Conservation (phyloP, 1,140 invertebrate genomes). For the Drosophila ananassae region DNA sequence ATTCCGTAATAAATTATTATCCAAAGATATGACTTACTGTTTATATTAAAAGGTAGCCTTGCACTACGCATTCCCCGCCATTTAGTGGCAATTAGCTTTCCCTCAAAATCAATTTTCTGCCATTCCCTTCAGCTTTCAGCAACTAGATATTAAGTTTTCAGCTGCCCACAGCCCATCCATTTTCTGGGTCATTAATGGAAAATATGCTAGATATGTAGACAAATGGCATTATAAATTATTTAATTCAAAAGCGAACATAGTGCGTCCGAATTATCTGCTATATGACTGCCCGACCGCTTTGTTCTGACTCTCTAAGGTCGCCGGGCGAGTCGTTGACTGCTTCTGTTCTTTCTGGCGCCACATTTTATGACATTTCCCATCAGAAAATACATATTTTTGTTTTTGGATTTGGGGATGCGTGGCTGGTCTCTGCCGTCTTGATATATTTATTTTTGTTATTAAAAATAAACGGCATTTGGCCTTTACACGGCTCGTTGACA, state of each 20-base stretch:
- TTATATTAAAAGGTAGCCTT: neutral
- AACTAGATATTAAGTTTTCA: slow-evolving; percentile 4
- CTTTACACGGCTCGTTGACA: slow-evolving; percentile 74
- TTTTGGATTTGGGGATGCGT: slow-evolving; percentile 16
- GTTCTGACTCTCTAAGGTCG: slow-evolving; percentile 54
- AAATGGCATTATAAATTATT: slow-evolving; percentile 76
- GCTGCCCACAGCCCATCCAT: slow-evolving; percentile 36
- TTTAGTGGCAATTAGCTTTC: slow-evolving; percentile 40
- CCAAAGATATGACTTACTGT: neutral
- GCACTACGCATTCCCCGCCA: neutral
- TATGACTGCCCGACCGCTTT: slow-evolving; percentile 21
- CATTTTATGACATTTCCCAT: slow-evolving; percentile 64
- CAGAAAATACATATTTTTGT: slow-evolving; percentile 28
- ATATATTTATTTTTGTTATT: slow-evolving; percentile 42
- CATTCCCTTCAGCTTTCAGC: slow-evolving; percentile 48
- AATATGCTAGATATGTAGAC: slow-evolving; percentile 70
- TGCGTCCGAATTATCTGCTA: slow-evolving; percentile 57
- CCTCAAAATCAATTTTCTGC: slow-evolving; percentile 57
- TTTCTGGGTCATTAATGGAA: slow-evolving; percentile 74
- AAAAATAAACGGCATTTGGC: slow-evolving; percentile 73
- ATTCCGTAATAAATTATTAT: no score
- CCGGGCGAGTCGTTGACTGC: slow-evolving; percentile 66
- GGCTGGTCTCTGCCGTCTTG: slow-evolving; percentile 4
- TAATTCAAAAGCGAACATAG: slow-evolving; percentile 60
- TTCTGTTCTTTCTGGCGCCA: slow-evolving; percentile 61